Percentiles rank a stretch among this genome's conserved stretches.
These are phyloP conservation scores for Takifugu ocellatus DNA, from an alignment of 2,797 vertebrate genomes.

Conservation along the genomic window DNA sequence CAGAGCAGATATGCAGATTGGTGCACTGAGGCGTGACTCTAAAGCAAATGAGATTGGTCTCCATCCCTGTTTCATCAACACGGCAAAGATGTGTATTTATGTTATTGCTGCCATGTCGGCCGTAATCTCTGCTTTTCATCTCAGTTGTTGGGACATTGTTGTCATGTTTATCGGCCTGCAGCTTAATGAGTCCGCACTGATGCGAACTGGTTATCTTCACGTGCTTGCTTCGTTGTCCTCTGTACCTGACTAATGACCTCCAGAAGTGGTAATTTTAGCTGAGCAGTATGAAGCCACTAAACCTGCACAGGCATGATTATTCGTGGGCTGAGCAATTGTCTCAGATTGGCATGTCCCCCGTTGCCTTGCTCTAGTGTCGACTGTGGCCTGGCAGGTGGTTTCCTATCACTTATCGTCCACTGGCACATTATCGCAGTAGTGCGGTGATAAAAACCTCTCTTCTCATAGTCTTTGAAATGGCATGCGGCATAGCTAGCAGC, in stretches of 20 bases:
- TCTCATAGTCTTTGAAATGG: constrained; percentile 24
- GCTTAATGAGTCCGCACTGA: constrained; percentile 26
- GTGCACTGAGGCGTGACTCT: constrained; percentile 34
- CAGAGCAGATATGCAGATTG: constrained; percentile 10
- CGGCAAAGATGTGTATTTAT: constrained; percentile 40
- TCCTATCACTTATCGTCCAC: constrained; percentile 38
- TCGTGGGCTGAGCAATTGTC: constrained; percentile 4
- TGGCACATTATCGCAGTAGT: constrained; percentile 4
- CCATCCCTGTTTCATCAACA: constrained; percentile 50
- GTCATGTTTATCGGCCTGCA: constrained; percentile 18
- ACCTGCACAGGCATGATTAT: constrained; percentile 5
- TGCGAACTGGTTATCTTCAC: constrained; percentile 6
- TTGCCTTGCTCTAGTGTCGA: constrained; percentile 6
- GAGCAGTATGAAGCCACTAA: constrained; percentile 1
- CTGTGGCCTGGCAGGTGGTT: constrained; percentile 29
- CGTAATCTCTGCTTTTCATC: constrained; percentile 53
- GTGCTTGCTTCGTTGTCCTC: constrained; percentile 27
- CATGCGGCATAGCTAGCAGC: constrained; percentile 21
- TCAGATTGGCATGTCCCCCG: constrained; percentile 40
- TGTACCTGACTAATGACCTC: constrained; percentile 42
- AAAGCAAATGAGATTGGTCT: constrained; percentile 55
- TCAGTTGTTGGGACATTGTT: constrained; percentile 15
- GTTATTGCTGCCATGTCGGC: constrained; percentile 33
- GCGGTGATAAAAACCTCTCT: constrained; percentile 17
- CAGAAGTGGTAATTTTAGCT: constrained; percentile 20